Base-by-base conservation (phyloP, 2,113 vertebrate genomes). In the Myxocyprinus asiaticus region DNA sequence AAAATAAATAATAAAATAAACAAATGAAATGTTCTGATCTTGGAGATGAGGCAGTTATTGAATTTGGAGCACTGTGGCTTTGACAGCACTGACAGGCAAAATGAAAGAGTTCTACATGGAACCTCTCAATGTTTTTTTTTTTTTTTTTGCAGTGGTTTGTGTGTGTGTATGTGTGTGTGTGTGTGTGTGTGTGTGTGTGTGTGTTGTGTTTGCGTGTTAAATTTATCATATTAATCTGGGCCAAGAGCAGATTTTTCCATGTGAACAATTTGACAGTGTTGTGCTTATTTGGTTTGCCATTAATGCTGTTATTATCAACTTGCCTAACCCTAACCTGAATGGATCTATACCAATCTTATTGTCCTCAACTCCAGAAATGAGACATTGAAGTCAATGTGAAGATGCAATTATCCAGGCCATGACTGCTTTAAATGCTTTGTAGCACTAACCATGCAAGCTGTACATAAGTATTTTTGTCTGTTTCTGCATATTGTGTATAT, bases 1-100 rank as follows among this genome's bases (percentile, higher is more conserved):
- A 75, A 81, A 78, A 81, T 65, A 67, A 71, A 64, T 69, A 78
- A 83, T 67, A 12, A 76, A 77, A 70, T 70, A 66, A 67, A 44
- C n/a, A 47, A 77, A 68, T 80, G 6, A 68, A 73, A 73, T 22
- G 55, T 70, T 74, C 77, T 67, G 48, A 77, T 80, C 66, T 80
- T 77, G 74, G 22, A 70, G 56, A 67, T 71, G 59, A 59, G 59
- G 11, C 76, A 48, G 45, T 4, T 58, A 12, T 69, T 70, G 55
- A 66, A 55, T 78, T 63, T 47, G 4, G 67, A 33, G 22, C 22
- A 33, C 22, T 33, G 22, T 17, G 22, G 22, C 22, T 80, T 67
- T 72, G 42, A 56, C 63, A 65, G 7, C 71, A 66, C 63, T 63
- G 48, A 3, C 48, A 78, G 15, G 55, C 70, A 70, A 17, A 17